These are phyloP conservation scores for Hestina assimilis DNA, from an alignment of 1,140 invertebrate genomes.

Conservation along the genomic window DNA sequence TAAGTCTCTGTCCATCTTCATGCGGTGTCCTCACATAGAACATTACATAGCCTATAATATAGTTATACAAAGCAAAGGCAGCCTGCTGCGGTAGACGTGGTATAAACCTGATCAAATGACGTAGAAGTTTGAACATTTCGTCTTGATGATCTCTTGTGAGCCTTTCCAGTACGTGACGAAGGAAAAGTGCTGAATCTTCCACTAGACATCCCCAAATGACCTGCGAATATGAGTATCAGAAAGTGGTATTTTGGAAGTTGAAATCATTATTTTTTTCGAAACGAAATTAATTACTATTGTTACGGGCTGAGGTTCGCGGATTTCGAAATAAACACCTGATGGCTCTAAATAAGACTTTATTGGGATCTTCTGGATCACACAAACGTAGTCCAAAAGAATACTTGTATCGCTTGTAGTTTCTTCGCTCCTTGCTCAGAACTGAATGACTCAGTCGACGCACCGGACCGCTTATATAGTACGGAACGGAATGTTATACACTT, in stretches of 20 bases:
- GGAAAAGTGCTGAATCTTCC: conserved; percentile 97
- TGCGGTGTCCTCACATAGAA: conserved; percentile 97
- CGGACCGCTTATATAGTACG: no score
- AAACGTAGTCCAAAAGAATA: background rate
- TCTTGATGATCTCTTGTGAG: conserved; percentile 97
- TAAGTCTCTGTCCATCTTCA: conserved; percentile 94
- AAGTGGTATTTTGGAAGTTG: no score
- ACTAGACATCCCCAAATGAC: conserved; percentile 98
- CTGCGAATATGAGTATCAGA: conserved; percentile 64
- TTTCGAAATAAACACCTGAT: no score
- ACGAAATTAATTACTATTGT: no score
- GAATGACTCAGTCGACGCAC: no score
- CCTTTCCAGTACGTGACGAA: conserved; percentile 97
- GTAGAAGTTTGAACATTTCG: conserved; percentile 94
- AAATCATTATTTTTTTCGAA: no score
- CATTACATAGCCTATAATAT: conserved; percentile 99
- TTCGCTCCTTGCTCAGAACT: no score
- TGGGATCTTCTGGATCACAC: no score
- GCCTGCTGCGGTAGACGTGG: conserved; percentile 97
- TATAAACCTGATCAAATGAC: conserved; percentile 96
- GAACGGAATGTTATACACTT: no score
- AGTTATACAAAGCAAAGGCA: conserved; percentile 99
- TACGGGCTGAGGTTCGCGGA: no score
- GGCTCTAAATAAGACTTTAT: no score
- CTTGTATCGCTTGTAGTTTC: no score